These are phyloP conservation scores for Cryptus armator DNA, from an alignment of 2,888 invertebrate species.

Conservation along the genomic window DNA sequence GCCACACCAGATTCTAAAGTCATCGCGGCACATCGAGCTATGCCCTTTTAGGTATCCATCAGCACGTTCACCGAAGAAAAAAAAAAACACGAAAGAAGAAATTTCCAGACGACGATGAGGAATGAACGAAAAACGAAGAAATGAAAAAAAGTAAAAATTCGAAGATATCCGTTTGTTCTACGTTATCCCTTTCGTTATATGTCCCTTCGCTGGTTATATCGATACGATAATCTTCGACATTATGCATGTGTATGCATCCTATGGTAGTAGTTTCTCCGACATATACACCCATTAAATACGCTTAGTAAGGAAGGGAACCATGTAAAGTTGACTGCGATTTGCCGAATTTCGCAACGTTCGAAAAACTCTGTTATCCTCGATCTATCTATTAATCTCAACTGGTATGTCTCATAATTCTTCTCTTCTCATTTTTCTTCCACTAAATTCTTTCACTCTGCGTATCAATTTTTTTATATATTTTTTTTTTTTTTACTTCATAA, in stretches of 20 bases:
- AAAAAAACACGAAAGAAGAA: too few species aligned
- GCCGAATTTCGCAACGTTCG: constrained; percentile 3
- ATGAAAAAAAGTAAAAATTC: too few species aligned
- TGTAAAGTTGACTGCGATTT: constrained; percentile 31
- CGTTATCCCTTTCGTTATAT: too few species aligned
- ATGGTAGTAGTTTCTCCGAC: constrained; percentile 55
- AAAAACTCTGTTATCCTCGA: background rate
- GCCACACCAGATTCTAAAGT: background rate
- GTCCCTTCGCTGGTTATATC: too few species aligned
- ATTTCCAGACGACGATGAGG: too few species aligned
- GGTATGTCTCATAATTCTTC: background rate
- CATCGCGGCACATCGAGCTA: background rate
- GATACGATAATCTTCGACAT: too few species aligned
- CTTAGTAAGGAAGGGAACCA: constrained; percentile 17
- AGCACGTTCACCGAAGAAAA: too few species aligned
- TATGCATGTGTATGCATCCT: constrained; percentile 6
- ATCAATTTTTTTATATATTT: constrained; percentile 16
- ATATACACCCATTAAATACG: constrained; percentile 58
- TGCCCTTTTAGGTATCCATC: background rate
- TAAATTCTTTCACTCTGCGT: constrained; percentile 12
- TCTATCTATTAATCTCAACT: constrained; percentile 22
- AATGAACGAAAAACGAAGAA: too few species aligned
- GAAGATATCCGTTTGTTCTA: too few species aligned
- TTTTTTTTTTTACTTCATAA: background rate
- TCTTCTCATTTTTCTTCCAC: constrained; percentile 5